Base-by-base conservation (phyloP, 37 sponge, comb jelly and placozoan genomes). In the Beroe ovata region DNA sequence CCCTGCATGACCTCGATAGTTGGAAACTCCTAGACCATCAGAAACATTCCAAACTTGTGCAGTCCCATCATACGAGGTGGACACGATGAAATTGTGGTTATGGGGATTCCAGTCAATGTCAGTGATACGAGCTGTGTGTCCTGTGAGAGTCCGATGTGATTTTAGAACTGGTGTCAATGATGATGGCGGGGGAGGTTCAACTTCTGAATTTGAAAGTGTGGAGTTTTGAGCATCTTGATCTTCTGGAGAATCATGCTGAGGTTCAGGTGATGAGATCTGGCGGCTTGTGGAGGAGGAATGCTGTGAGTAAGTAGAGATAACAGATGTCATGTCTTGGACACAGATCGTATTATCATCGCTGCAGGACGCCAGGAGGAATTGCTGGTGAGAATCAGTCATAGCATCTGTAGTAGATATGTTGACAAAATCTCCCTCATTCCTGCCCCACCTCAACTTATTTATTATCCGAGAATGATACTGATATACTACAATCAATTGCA, bases 21-120 rank as follows among this genome's bases (percentile, higher is more conserved):
- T 77, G 3, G 84, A 39, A 3, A 77, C 58, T 3, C 84, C 84
- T 40, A 4, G 22, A 8, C 84, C 84, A 19, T 11, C 8, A 6
- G 25, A 42, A 4, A 77, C 54, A 36, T 77, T 35, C 84, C 84
- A 77, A 41, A 77, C 84, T 20, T 77, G 84, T 21, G 84, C 84
- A 41, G 84, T 77, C 0, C 84, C 84, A 35, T 77, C 84, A 29
- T 77, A 77, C 23, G 26, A 77, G 42, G 58, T 35, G 22, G 84
- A 77, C 11, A 77, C 84, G 3, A 77, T 11, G 3, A 32, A 23
- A n/a, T 39, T 77, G 47, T 19, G 25, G 58, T 42, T 39, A 58
- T 77, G 84, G 26, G 84, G 84, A 29, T 77, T 77, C 84, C 84
- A 77, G 4, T 39, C 47, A n/a, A 77, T 42, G 38, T 77, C 84